These are phyloP conservation scores for Fistularia commersonii DNA, from an alignment of 2,797 vertebrate species.

Conservation along the genomic window DNA sequence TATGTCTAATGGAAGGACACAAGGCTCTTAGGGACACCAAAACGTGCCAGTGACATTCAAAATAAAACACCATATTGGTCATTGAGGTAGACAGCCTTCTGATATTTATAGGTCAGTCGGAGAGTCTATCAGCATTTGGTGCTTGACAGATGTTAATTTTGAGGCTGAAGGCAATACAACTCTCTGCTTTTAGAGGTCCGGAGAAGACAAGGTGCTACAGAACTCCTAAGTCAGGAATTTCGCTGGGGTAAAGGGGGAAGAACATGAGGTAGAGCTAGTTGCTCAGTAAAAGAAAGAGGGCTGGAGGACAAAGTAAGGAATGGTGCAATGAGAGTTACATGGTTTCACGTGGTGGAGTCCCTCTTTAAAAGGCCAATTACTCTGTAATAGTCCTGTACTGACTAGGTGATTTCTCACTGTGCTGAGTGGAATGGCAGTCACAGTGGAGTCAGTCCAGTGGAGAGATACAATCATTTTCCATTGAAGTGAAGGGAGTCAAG, in stretches of 20 bases:
- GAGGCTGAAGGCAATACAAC: conserved; percentile 4
- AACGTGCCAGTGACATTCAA: too few species aligned
- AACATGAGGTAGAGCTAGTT: conserved; percentile 18
- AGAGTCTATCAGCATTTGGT: too few species aligned
- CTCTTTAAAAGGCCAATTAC: conserved; percentile 78
- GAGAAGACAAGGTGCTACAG: conserved; percentile 34
- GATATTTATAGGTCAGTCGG: too few species aligned
- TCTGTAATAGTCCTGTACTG: conserved; percentile 70
- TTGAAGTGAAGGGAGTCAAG: conserved; percentile 57
- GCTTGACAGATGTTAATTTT: not conserved
- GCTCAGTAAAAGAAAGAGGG: conserved; percentile 15
- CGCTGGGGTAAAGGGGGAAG: conserved; percentile 10
- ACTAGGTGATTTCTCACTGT: conserved; percentile 72
- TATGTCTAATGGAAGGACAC: too few species aligned
- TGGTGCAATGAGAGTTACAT: conserved; percentile 52
- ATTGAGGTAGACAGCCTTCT: too few species aligned
- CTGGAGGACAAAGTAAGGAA: conserved; percentile 48
- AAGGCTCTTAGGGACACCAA: too few species aligned
- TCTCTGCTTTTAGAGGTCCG: conserved; percentile 49
- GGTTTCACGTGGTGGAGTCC: conserved; percentile 73
- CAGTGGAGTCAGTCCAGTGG: conserved; percentile 67
- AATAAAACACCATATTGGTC: too few species aligned
- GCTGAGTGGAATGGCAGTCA: conserved; percentile 63
- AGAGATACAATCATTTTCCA: conserved; percentile 68
- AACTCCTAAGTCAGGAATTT: conserved; percentile 42